Conservation (phyloP, 2,113 vertebrate genomes). For the Puntigrus tetrazona region DNA sequence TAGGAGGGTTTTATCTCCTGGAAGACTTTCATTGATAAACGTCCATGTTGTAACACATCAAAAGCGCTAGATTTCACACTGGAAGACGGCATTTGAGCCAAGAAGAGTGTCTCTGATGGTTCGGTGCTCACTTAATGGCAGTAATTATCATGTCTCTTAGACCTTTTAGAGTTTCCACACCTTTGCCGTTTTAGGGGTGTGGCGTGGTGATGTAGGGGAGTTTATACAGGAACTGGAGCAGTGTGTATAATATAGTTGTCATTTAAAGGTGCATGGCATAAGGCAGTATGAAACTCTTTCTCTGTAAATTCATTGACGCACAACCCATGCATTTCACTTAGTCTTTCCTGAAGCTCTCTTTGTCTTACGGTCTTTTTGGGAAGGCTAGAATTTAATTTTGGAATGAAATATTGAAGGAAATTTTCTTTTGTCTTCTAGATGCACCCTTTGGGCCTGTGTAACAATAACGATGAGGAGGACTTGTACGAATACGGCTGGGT, state of each 20-base stretch:
- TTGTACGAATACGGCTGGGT: constrained; percentile 98
- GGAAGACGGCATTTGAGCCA: neutral
- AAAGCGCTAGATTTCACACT: neutral
- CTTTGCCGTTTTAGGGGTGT: neutral
- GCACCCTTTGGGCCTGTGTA: constrained; percentile 96
- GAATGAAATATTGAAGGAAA: constrained; percentile 8
- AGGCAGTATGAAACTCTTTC: neutral
- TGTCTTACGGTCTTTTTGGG: neutral
- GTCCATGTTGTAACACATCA: constrained; percentile 20
- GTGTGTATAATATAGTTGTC: neutral
- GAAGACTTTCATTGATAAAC: constrained; percentile 22
- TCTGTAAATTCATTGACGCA: neutral
- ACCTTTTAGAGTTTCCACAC: neutral
- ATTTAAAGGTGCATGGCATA: neutral
- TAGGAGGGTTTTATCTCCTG: neutral
- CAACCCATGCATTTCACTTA: neutral
- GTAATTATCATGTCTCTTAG: neutral
- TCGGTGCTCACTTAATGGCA: neutral
- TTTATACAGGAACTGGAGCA: constrained; percentile 21
- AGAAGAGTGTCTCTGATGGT: neutral
- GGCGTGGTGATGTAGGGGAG: neutral
- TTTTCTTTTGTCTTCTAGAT: constrained; percentile 79
- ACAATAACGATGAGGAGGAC: constrained; percentile 97
- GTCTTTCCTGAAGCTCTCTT: neutral
- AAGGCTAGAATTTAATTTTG: neutral